Evolutionary conservation across 2,888 invertebrate genomes (phyloP), one percentile per base, ranked within the genome.

Genomic region (Athetis lepigone): DNA sequence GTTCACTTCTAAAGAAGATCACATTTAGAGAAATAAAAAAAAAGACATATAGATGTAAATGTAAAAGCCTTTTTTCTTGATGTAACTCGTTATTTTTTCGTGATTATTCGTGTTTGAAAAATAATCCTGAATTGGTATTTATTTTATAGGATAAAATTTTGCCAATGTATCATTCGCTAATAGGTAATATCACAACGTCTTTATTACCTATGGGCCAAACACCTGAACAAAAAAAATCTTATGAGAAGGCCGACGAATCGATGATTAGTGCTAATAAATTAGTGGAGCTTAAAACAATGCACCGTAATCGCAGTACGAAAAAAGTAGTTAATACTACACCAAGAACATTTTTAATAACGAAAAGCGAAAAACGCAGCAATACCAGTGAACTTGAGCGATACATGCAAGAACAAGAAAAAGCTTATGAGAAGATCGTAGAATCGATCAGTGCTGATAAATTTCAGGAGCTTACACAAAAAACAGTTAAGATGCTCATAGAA

Each of bases 141-240:
- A 79, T 69, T 81, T 75, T 81, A 47, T 86, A 86, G 85, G 82
- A 77, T 61, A 84, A 80, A 60, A 67, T 45, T 36, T 54, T 64
- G 29, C 19, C 42, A 36, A 16, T 61, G 21, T 59, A 59, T 56
- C 56, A 71, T n/a, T n/a, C 39, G 57, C 64, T 46, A 77, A 72
- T 74, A 67, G 49, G 39, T 43, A 43, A 40, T n/a, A 29, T 54
- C 8, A 43, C 29, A 42, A 8, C 13, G 3, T 33, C 33, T 33
- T 33, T 33, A 33, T 11, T 3, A 33, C 29, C 29, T 29, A 11
- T 29, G 29, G 9, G 29, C 9, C 33, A 33, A 3, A 33, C 33
- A 8, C 4, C 13, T 13, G 13, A 33, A 33, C 33, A 33, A 13
- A 33, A 33, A 13, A 33, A 33, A 33, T 11, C 33, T 33, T 13